These are phyloP conservation scores for Conus canariensis DNA, from an alignment of 2,888 invertebrate species.

Conservation along the genomic window DNA sequence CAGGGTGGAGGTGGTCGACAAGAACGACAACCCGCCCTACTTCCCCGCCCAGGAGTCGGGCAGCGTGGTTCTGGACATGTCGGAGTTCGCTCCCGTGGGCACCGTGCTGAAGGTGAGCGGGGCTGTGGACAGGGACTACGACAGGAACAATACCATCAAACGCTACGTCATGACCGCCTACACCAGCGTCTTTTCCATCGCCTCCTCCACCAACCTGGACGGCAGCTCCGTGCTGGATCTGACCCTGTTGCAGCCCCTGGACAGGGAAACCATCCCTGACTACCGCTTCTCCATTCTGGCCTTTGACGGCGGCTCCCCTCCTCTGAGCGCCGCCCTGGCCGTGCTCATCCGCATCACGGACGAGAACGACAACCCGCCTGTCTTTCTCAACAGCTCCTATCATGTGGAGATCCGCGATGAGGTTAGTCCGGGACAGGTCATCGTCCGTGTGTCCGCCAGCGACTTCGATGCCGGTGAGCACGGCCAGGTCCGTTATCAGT, in stretches of 20 bases:
- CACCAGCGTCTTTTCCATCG: constrained; percentile 51
- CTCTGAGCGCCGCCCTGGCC: constrained; percentile 56
- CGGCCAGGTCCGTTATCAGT: constrained; percentile 60
- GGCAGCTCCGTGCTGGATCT: constrained; percentile 60
- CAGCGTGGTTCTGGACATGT: constrained; percentile 44
- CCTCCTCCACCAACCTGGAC: constrained; percentile 57
- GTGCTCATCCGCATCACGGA: constrained; percentile 66
- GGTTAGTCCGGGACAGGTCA: constrained; percentile 45
- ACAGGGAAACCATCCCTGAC: constrained; percentile 59
- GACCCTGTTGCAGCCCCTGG: constrained; percentile 57
- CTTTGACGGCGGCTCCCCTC: constrained; percentile 63
- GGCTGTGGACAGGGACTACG: constrained; percentile 53
- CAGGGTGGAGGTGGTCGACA: constrained; percentile 53
- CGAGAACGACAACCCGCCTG: constrained; percentile 68
- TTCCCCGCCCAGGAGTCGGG: constrained; percentile 49
- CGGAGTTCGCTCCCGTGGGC: constrained; percentile 50
- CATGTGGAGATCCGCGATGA: constrained; percentile 63
- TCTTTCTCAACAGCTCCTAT: constrained; percentile 62
- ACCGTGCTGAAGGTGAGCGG: constrained; percentile 51
- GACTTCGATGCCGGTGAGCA: constrained; percentile 68
- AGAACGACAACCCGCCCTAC: constrained; percentile 57
- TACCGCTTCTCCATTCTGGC: constrained; percentile 64
- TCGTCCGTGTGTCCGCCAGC: constrained; percentile 84
- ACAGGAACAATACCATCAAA: constrained; percentile 51
- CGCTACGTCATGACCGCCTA: constrained; percentile 53